Conservation (phyloP, 2,888 invertebrate genomes). For the Ormyrus rosae region DNA sequence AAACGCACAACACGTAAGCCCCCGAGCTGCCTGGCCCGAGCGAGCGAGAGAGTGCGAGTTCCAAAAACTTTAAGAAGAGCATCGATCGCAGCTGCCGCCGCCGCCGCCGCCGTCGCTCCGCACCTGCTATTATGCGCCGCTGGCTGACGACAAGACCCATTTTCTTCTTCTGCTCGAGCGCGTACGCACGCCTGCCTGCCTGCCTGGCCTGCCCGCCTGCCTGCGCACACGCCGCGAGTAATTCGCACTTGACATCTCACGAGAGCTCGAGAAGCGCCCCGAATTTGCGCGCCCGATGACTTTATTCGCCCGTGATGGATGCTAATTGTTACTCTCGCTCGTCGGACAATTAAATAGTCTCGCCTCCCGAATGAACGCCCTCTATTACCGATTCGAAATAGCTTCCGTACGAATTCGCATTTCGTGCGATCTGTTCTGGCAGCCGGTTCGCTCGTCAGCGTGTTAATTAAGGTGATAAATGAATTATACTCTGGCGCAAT, state of each 20-base stretch:
- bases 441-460: too few relatives aligned
- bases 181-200: not conserved
- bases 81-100: slow-evolving; percentile 72
- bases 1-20: slow-evolving; percentile 19
- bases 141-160: slow-evolving; percentile 43
- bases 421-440: too few relatives aligned
- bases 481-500: too few relatives aligned
- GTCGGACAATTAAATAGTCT: too few relatives aligned
- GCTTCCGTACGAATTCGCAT: too few relatives aligned
- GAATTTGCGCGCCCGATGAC: not conserved
- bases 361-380: too few relatives aligned
- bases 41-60: slow-evolving; percentile 63
- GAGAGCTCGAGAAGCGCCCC: not conserved
- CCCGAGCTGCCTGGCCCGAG: slow-evolving; percentile 39
- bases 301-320: not conserved
- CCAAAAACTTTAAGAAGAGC: slow-evolving; percentile 71
- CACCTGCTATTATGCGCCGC: slow-evolving; percentile 71
- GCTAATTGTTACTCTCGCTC: too few relatives aligned
- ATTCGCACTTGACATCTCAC: not conserved
- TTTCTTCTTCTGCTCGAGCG: slow-evolving; percentile 51
- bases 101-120: slow-evolving; percentile 67
- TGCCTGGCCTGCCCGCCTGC: not conserved
- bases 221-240: not conserved
- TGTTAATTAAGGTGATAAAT: too few relatives aligned
- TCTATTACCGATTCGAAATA: too few relatives aligned